Conservation (phyloP, 2,888 invertebrate species). For the Anorthoa munda region DNA sequence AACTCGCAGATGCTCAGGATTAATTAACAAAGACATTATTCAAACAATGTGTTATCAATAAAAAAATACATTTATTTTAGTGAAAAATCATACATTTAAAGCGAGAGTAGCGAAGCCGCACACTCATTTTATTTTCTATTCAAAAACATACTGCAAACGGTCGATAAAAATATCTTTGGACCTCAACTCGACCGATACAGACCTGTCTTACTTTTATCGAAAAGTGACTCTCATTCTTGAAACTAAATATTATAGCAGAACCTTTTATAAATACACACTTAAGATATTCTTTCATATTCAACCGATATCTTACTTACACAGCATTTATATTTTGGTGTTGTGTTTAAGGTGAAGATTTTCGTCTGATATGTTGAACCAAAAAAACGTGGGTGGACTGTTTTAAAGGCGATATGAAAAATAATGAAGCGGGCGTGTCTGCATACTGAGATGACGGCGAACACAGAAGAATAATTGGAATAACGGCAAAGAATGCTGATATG, state of each 20-base stretch:
- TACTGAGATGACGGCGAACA: too few species aligned
- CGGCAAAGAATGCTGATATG: too few species aligned
- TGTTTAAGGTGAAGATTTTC: slow-evolving; percentile 14
- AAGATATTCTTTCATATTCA: slow-evolving; percentile 6
- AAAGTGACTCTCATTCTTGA: not conserved
- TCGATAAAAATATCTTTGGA: not conserved
- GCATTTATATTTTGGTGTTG: slow-evolving; percentile 30
- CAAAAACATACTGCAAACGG: not conserved
- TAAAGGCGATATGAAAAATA: too few species aligned
- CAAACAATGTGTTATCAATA: too few species aligned
- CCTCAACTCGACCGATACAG: not conserved
- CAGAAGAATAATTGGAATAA: too few species aligned
- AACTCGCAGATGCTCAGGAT: too few species aligned
- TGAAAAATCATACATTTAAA: too few species aligned
- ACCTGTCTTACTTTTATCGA: not conserved
- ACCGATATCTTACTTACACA: slow-evolving; percentile 5
- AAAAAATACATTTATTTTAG: too few species aligned
- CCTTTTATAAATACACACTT: slow-evolving; percentile 8
- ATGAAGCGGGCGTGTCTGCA: too few species aligned
- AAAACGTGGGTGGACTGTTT: too few species aligned
- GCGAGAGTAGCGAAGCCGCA: not conserved
- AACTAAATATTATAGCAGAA: slow-evolving; percentile 6
- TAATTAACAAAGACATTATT: too few species aligned
- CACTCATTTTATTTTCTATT: not conserved
- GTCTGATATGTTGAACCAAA: not conserved